A percentile compares a stretch with the other conserved stretches of the same genome.
These are phyloP conservation scores for Rhagophthalmus giganteus DNA, from an alignment of 2,888 invertebrate species.

Conservation along the genomic window DNA sequence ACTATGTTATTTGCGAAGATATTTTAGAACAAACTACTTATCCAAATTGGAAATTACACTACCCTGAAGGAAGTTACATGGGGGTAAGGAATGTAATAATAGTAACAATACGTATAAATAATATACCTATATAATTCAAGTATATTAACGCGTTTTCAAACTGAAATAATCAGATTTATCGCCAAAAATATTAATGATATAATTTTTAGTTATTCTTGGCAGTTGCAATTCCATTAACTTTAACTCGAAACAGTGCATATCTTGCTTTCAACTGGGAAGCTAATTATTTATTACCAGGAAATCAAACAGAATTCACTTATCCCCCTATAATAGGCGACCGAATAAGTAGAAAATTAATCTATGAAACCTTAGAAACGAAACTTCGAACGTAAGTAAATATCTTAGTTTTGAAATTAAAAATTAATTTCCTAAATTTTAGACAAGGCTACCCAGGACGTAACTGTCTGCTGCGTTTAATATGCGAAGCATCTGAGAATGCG, in stretches of 20 bases:
- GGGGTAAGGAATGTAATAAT: no score
- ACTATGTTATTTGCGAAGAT: no score
- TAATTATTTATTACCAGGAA: slow-evolving; percentile 65
- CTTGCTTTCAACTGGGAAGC: slow-evolving; percentile 76
- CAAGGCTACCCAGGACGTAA: slow-evolving; percentile 62
- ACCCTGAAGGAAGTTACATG: no score
- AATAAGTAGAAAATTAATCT: slow-evolving; percentile 39
- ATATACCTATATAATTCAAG: no score
- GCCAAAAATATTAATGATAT: no score
- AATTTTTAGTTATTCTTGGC: slow-evolving; percentile 67
- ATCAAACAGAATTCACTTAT: slow-evolving; percentile 53
- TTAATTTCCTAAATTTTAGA: slow-evolving; percentile 48
- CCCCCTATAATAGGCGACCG: slow-evolving; percentile 41
- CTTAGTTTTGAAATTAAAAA: neutral
- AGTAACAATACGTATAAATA: no score
- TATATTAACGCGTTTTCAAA: no score
- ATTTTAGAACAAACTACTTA: no score
- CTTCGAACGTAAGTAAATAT: slow-evolving; percentile 40
- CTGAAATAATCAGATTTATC: no score
- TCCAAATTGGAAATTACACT: no score
- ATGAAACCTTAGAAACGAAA: slow-evolving; percentile 43
- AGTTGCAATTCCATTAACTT: slow-evolving; percentile 70
- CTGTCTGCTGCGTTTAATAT: slow-evolving; percentile 68
- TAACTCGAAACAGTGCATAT: slow-evolving; percentile 69
- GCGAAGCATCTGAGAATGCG: slow-evolving; percentile 63